Evolutionary conservation across 2,797 vertebrate genomes (phyloP).

Genomic region (Tarsius wallacei): DNA sequence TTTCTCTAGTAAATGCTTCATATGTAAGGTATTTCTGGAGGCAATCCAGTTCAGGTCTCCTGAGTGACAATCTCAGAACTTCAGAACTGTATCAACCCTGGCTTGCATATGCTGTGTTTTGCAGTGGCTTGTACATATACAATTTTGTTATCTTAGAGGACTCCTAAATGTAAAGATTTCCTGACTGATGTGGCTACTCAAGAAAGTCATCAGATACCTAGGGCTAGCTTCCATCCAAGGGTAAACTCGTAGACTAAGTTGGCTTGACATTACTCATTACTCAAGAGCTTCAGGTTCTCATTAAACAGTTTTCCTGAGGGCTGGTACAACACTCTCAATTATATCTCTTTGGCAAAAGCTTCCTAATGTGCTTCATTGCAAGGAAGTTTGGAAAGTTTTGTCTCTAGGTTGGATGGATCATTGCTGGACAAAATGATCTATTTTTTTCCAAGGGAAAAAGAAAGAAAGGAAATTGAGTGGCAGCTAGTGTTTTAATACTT

Average conservation of each 20-base stretch:
- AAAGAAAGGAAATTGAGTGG: background rate
- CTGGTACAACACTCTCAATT: background rate
- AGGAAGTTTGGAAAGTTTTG: background rate
- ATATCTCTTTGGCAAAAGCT: background rate
- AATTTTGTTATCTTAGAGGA: background rate
- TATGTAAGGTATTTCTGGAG: background rate
- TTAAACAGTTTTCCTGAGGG: background rate
- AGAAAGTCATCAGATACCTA: background rate
- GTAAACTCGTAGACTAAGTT: background rate
- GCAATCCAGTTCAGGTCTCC: background rate
- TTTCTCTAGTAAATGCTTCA: background rate
- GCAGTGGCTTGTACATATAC: background rate
- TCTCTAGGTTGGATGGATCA: background rate
- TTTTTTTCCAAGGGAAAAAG: constrained; percentile 1
- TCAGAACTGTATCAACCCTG: background rate
- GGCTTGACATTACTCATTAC: background rate
- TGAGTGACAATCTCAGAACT: background rate
- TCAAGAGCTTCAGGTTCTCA: background rate
- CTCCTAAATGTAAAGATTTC: background rate
- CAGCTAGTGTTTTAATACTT: background rate
- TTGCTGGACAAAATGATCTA: background rate
- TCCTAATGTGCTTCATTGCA: background rate
- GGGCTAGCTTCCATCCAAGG: background rate
- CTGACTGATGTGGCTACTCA: background rate
- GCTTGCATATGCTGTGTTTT: background rate